Base-by-base conservation (phyloP, 2,888 invertebrate species). In the Hypolimnas misippus region DNA sequence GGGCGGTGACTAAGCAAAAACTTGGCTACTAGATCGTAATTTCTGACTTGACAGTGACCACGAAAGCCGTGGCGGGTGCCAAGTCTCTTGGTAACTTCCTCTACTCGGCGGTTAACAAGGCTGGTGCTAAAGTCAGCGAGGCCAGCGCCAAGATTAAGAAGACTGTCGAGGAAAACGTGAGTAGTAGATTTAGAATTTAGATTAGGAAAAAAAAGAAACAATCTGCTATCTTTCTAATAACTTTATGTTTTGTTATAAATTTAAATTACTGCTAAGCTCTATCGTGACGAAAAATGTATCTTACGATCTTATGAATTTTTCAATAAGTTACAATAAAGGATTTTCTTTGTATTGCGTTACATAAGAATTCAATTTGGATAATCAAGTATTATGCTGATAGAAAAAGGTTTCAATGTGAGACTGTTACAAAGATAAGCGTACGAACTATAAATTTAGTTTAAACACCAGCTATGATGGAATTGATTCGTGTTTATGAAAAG, bases 21-120 rank as follows among this genome's bases (percentile, higher is more conserved):
- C 8, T 33, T 33, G 33, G 33, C 8, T 33, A 33, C 33, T 33
- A 1, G 19, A 21, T 25, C n/a, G 17, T 19, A 16, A 29, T 60
- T 59, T 42, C 16, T 8, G 6, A 57, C 29, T 66, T 57, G 66
- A 42, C 63, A 96, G 97, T 97, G 85, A 97, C 97, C 74, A 97
- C 96, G 76, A 97, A 97, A 92, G 97, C 97, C 63, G 93, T 97
- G 73, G 96, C 96, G 56, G 96, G 97, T 55, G 97, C 97, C 73
- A 98, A 98, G 92, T 96, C 96, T 57, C 95, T 98, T 79, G 98
- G 98, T 72, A 97, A 95, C 87, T 98, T 98, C 93, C 94, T 98
- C 73, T 98, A 97, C 92, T 97, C 97, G 69, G 97, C 98, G 72
- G 98, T 98, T 74, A 98, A 98, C 93, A 98, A 98, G 92, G 98